Evolutionary conservation across 2,888 invertebrate species (phyloP).

Genomic region (Apeira syringaria): DNA sequence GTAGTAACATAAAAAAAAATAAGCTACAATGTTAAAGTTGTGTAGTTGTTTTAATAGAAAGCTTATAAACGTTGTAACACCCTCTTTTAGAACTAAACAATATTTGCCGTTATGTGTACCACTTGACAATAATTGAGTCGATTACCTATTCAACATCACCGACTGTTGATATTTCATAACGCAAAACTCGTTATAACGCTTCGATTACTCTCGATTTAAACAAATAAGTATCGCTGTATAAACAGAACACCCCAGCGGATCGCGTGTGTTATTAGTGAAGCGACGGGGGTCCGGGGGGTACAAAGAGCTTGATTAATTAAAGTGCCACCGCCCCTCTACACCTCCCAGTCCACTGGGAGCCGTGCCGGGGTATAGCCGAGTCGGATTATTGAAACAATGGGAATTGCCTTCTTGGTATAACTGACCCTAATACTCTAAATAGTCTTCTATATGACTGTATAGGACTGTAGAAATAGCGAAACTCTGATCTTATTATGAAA

Average conservation of each 20-base stretch:
- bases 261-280: slow-evolving; percentile 63
- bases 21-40: too few species aligned
- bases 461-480: too few species aligned
- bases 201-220: slow-evolving; percentile 65
- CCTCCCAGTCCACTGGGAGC: slow-evolving; percentile 65
- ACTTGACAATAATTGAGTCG: slow-evolving; percentile 17
- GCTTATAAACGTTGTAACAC: too few species aligned
- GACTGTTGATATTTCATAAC: slow-evolving; percentile 37
- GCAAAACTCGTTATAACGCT: slow-evolving; percentile 51
- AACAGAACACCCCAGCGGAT: slow-evolving; percentile 57
- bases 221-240: slow-evolving; percentile 62
- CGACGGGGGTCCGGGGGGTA: slow-evolving; percentile 58
- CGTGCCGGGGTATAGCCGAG: slow-evolving; percentile 56
- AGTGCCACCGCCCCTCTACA: slow-evolving; percentile 65
- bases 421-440: slow-evolving; percentile 17
- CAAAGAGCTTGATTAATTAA: slow-evolving; percentile 81
- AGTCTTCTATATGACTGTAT: too few species aligned
- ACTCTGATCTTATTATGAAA: too few species aligned
- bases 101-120: too few species aligned
- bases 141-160: slow-evolving; percentile 19
- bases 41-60: too few species aligned
- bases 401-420: slow-evolving; percentile 46
- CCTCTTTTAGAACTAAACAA: too few species aligned
- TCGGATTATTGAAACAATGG: slow-evolving; percentile 63
- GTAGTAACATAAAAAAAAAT: too few species aligned